phyloP scores from a whole-genome alignment of 1,140 invertebrate genomes.

The Thaumetopoea pityocampa region DNA sequence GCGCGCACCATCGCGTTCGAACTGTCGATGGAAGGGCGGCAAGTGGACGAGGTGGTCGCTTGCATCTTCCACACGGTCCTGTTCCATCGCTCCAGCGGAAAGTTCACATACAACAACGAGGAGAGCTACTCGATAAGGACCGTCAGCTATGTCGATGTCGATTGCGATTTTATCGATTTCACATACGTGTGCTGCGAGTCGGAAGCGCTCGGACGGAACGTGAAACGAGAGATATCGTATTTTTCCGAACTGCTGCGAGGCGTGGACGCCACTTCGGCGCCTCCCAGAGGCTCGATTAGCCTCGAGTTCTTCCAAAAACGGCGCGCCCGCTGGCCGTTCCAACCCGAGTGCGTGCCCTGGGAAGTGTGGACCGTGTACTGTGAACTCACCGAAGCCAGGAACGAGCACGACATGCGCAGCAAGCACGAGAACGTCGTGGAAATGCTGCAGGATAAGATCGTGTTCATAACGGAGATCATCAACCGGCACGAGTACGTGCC shows the following conservation, averaged over 20 bases:
- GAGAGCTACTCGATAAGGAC: conserved; percentile 96
- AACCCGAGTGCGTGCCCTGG: conserved; percentile 94
- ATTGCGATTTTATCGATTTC: conserved; percentile 98
- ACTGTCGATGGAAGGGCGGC: conserved; percentile 92
- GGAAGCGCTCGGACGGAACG: conserved; percentile 81
- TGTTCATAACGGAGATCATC: conserved; percentile 96
- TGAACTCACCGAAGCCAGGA: conserved; percentile 89
- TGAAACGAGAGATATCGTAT: conserved; percentile 88
- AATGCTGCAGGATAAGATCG: conserved; percentile 92
- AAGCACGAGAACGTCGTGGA: conserved; percentile 94
- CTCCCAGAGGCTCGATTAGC: conserved; percentile 86
- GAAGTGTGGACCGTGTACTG: conserved; percentile 97
- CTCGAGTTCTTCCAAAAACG: conserved; percentile 97
- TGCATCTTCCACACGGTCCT: conserved; percentile 97
- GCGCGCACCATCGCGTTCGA: conserved; percentile 92
- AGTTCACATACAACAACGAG: conserved; percentile 96
- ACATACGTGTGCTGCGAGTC: conserved; percentile 97
- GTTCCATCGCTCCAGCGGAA: conserved; percentile 95
- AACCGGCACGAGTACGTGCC: conserved; percentile 96
- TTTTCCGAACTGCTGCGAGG: conserved; percentile 91
- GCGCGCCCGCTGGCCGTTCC: conserved; percentile 91
- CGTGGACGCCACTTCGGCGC: conserved; percentile 81
- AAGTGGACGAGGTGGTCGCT: conserved; percentile 95
- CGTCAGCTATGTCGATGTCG: conserved; percentile 95
- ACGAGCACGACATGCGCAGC: conserved; percentile 91